Percentiles rank a stretch among this genome's conserved stretches.
phyloP scores from a whole-genome alignment of 2,797 vertebrate species.

The Phoxinus dragarum region DNA sequence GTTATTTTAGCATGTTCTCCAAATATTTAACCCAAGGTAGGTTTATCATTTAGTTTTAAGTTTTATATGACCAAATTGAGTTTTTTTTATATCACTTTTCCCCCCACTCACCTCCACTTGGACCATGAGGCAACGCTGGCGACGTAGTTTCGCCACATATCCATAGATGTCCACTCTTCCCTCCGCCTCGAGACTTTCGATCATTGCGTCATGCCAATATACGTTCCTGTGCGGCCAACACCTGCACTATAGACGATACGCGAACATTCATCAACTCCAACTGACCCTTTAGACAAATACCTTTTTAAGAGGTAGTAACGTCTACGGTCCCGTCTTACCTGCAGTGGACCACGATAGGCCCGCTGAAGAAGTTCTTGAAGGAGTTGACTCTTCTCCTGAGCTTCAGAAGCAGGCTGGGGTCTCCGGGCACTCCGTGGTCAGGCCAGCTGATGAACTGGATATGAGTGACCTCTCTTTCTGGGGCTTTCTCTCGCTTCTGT shows the following conservation, averaged over 20 bases:
- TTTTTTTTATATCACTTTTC: neutral
- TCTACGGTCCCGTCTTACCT: slow-evolving; percentile 76
- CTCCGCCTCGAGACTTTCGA: slow-evolving; percentile 91
- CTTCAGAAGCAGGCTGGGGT: slow-evolving; percentile 92
- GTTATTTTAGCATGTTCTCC: too few relatives aligned
- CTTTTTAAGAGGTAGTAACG: neutral
- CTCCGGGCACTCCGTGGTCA: slow-evolving; percentile 93
- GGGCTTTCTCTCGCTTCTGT: slow-evolving; percentile 85
- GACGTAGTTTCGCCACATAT: slow-evolving; percentile 87
- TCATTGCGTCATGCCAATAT: slow-evolving; percentile 94
- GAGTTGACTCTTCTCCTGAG: slow-evolving; percentile 90
- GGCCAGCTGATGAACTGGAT: slow-evolving; percentile 99
- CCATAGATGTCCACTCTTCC: slow-evolving; percentile 91
- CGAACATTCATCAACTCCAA: neutral
- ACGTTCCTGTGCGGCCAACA: slow-evolving; percentile 94
- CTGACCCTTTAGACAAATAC: neutral
- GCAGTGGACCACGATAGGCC: slow-evolving; percentile 94
- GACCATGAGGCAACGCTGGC: slow-evolving; percentile 96
- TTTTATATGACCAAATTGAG: neutral
- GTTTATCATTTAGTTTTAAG: neutral
- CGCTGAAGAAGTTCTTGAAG: slow-evolving; percentile 96
- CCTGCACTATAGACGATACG: slow-evolving; percentile 82
- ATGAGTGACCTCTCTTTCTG: slow-evolving; percentile 91
- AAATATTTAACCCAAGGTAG: neutral
- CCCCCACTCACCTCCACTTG: slow-evolving; percentile 89